Conservation (phyloP, 2,888 invertebrate genomes). For the Antheraea assamensis region DNA sequence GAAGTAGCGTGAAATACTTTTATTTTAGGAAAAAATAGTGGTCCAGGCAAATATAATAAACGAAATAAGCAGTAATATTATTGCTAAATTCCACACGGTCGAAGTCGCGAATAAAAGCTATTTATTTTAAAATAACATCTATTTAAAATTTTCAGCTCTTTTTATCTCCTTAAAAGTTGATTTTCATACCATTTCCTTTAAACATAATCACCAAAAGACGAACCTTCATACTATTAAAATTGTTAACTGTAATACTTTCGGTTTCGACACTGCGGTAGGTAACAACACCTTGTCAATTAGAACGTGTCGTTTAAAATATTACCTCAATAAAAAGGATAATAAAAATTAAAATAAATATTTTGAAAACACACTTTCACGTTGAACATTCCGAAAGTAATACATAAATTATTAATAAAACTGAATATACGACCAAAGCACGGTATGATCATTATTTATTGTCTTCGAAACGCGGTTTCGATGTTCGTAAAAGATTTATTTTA, state of each 20-base stretch:
- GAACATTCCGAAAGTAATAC: neutral
- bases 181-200: neutral
- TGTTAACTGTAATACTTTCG: neutral
- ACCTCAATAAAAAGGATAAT: neutral
- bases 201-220: neutral
- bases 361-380: neutral
- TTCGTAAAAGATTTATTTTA: conserved; percentile 25
- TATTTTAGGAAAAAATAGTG: too few relatives aligned
- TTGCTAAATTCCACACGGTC: too few relatives aligned
- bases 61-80: too few relatives aligned
- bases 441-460: conserved; percentile 35
- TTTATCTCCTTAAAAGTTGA: neutral
- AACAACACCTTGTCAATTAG: too few relatives aligned
- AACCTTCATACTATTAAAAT: neutral
- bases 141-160: neutral
- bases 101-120: too few relatives aligned
- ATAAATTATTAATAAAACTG: conserved; percentile 13
- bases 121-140: too few relatives aligned
- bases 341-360: neutral
- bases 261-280: neutral
- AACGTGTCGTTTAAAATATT: neutral
- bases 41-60: too few relatives aligned
- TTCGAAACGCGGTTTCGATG: conserved; percentile 27
- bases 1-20: too few relatives aligned
- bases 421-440: conserved; percentile 21